Evolutionary conservation across 1,140 invertebrate species (phyloP), one percentile per base, ranked within the genome.

Genomic region (Sinonovacula constricta): DNA sequence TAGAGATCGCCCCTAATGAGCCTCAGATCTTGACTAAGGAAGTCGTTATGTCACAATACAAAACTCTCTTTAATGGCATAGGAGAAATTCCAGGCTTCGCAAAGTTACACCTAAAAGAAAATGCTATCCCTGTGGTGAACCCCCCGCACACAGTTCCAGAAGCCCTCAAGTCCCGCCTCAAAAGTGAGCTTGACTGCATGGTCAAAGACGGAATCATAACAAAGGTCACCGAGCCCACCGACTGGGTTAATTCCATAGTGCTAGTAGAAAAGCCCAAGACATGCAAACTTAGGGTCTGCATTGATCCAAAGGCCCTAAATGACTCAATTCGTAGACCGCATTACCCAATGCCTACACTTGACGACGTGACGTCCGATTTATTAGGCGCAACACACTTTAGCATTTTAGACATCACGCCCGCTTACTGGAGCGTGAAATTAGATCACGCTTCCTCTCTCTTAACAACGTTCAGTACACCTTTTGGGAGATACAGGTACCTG

Each of bases 191-290:
- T 0, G 59, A 69, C n/a, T 56, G 49, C 14, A 83, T 79, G 75
- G 65, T 56, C 14, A 1, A 67, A 31, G 36, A 66, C 34, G 68
- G 63, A n/a, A 65, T 83, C 4, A 79, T 81, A 30, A 45, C 54
- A 60, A 82, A 79, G 57, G 78, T 87, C 0, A 81, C 51, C 10
- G 78, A 89, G 74, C 86, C 90, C 4, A 90, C 92, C 4, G 90
- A 92, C 33, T 93, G 92, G 91, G 90, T 92, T 0, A 91, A 90
- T 81, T 80, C 85, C 26, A 74, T 92, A 36, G 91, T 92, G 0
- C 83, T 92, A 30, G 89, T 91, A 22, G 81, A 87, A 60, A 93
- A 93, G 85, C 74, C 57, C 31, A 49, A 81, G 30, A 88, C 91
- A 83, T 86, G 86, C 36, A 76, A 86, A 53, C 28, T 83, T 18